Evolutionary conservation across 2,113 vertebrate species (phyloP).

Genomic region (Triplophysa dalaica): DNA sequence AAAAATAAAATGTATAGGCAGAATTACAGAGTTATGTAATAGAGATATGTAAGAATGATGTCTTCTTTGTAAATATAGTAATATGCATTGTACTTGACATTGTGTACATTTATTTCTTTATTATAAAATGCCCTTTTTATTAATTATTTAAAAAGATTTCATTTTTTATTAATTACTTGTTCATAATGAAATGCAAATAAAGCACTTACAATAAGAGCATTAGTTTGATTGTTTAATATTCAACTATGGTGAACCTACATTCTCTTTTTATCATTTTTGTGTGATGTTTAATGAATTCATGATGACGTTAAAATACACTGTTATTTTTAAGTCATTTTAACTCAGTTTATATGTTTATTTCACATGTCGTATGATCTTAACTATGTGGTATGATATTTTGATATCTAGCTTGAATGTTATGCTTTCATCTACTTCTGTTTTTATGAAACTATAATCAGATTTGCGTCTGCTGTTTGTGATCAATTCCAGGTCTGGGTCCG

Average conservation of each 20-base stretch:
- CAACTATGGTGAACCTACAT: neutral
- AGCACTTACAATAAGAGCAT: neutral
- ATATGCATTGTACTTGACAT: neutral
- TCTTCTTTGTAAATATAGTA: neutral
- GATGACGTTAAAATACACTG: neutral
- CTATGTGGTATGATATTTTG: slow-evolving; percentile 6
- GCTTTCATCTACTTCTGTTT: slow-evolving; percentile 20
- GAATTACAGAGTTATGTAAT: too few species aligned
- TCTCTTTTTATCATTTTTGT: neutral
- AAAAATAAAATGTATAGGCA: neutral
- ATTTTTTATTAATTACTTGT: neutral
- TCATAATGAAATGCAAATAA: neutral
- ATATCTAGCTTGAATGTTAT: slow-evolving; percentile 5
- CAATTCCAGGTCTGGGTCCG: slow-evolving; percentile 80
- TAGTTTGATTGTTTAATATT: neutral
- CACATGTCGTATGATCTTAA: neutral
- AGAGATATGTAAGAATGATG: too few species aligned
- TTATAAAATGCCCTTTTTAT: too few species aligned
- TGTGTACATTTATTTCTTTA: too few species aligned
- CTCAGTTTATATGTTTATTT: neutral
- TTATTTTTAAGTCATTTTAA: slow-evolving; percentile 6
- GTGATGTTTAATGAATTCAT: neutral
- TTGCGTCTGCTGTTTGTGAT: slow-evolving; percentile 3
- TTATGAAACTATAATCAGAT: slow-evolving; percentile 8
- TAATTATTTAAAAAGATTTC: neutral